Evolutionary conservation across 2,888 invertebrate genomes (phyloP).

Genomic region (Drosophila bunnanda): DNA sequence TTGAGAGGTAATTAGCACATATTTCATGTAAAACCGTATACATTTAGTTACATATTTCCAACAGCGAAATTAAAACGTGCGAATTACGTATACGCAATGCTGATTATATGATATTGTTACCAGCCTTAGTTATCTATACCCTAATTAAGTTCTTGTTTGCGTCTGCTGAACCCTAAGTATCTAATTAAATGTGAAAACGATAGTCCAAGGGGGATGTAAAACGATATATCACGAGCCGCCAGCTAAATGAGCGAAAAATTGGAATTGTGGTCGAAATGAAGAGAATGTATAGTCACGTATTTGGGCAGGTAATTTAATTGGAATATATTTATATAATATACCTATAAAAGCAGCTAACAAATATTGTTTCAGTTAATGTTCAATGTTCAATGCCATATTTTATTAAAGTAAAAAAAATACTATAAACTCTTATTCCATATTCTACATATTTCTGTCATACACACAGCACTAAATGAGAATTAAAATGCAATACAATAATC

Average conservation of each 20-base stretch:
- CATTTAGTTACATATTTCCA: neutral
- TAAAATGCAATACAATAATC: neutral
- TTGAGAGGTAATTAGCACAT: constrained; percentile 18
- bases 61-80: neutral
- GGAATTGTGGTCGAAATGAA: neutral
- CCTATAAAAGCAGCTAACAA: no score
- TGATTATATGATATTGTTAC: constrained; percentile 56
- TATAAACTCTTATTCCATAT: no score
- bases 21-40: constrained; percentile 1
- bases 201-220: constrained; percentile 33
- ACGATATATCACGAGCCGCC: constrained; percentile 15
- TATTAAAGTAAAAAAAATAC: no score
- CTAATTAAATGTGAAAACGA: constrained; percentile 54
- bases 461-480: neutral
- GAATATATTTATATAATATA: neutral
- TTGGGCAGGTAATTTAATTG: constrained; percentile 8
- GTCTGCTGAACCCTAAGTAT: constrained; percentile 33
- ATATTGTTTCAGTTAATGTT: no score
- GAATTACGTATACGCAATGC: constrained; percentile 8
- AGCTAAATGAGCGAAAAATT: constrained; percentile 10
- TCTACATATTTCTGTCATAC: neutral
- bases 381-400: no score
- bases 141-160: constrained; percentile 49
- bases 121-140: constrained; percentile 3
- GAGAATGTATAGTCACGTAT: neutral